Evolutionary conservation across 2,888 invertebrate genomes (phyloP).

Genomic region (Polymixis flavicincta): DNA sequence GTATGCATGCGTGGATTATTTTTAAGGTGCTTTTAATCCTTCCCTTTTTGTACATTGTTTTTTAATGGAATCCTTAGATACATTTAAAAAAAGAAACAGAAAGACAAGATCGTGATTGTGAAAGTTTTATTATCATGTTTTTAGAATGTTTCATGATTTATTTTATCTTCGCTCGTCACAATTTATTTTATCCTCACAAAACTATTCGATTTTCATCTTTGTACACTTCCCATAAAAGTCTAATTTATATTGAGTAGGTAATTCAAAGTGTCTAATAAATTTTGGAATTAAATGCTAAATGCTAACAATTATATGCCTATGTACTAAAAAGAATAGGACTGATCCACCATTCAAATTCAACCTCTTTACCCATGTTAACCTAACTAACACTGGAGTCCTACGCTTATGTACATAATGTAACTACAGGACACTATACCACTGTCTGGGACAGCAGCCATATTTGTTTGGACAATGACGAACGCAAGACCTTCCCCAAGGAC

Average conservation of each 20-base stretch:
- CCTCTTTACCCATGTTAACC: conserved; percentile 31
- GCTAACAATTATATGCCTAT: background rate
- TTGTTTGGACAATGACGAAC: conserved; percentile 58
- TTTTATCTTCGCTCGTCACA: accelerated
- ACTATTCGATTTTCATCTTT: background rate
- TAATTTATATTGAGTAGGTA: background rate
- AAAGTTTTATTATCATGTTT: background rate
- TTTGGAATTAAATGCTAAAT: background rate
- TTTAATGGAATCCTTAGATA: background rate
- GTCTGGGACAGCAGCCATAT: conserved; percentile 39
- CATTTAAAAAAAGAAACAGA: background rate
- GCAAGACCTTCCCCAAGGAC: conserved; percentile 46
- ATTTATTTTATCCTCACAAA: background rate
- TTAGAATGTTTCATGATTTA: background rate
- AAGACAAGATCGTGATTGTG: background rate
- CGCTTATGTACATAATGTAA: background rate
- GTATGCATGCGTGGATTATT: conserved; percentile 36
- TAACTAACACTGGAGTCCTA: conserved; percentile 25
- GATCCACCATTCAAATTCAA: conserved; percentile 19
- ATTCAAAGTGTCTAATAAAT: background rate
- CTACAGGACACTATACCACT: conserved; percentile 28
- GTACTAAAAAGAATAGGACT: conserved; percentile 17
- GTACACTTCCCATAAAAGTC: too few species aligned
- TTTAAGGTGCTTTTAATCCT: conserved; percentile 2
- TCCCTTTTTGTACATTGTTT: background rate